Base-by-base conservation (phyloP, 2,888 invertebrate genomes). In the Caenorhabditis sp. region DNA sequence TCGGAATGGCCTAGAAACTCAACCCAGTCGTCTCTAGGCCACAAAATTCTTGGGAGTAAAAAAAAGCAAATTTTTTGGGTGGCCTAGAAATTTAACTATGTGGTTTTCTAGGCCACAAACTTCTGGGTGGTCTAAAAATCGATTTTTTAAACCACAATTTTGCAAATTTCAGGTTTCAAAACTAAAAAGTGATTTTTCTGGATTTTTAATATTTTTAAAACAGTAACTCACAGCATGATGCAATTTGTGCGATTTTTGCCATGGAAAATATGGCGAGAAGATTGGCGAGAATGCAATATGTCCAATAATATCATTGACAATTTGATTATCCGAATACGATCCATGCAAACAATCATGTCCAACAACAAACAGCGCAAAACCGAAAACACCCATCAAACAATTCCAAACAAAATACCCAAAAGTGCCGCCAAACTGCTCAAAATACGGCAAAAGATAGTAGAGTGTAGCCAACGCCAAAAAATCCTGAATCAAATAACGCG, bases 341-440 rank as follows among this genome's bases (percentile, higher is more conserved):
- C 81, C 81, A 68, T 83, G 83, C 21, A 82, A 78, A 61, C 83
- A 83, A 51, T 83, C 83, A 59, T 83, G 83, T 27, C 83, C 83
- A 31, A 83, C 82, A 14, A 82, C 81, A 60, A 83, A 83, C 64
- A 83, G 49, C 0, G 81, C 69, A 66, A 81, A 82, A 50, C 81
- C 83, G 60, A 83, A 77, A 50, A 83, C 81, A 55, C 83, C 83
- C 73, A 83, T 79, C 54, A 83, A 61, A 51, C 69, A 73, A 55
- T 82, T 81, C 81, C 81, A 81, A 24, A 63, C 78, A 1, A 81
- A 36, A 51, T 79, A 77, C 14, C 81, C 81, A 23, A 73, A 59
- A 19, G 74, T 14, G 43, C 81, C n/a, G 43, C 81, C 81, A 23
- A 70, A 69, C 54, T 69, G 66, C 53, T 81, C 81, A 58, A 82